phyloP scores from a whole-genome alignment of 2,888 invertebrate genomes.

The Adelphocoris suturalis region DNA sequence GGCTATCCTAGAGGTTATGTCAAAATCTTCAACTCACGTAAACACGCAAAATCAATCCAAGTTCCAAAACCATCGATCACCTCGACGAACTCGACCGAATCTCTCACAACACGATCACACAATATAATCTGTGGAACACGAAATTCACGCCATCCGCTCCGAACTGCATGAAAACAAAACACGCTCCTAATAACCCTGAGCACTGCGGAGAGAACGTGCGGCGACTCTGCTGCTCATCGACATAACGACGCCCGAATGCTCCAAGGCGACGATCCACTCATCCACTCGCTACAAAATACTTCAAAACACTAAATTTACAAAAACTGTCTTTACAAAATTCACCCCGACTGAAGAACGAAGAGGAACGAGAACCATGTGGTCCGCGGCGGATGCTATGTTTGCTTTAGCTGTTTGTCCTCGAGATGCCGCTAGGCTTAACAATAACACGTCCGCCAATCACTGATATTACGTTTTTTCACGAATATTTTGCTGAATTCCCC shows the following conservation, averaged over 20 bases:
- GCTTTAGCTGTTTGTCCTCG: not conserved
- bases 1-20: conserved; percentile 9
- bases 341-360: not conserved
- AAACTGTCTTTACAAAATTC: not conserved
- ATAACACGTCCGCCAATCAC: conserved; percentile 44
- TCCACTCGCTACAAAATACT: not conserved
- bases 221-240: not conserved
- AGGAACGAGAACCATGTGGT: conserved; percentile 59
- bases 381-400: conserved; percentile 51
- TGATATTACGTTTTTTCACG: not conserved
- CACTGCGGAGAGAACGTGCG: not conserved
- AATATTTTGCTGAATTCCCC: too few relatives aligned
- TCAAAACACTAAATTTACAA: not conserved
- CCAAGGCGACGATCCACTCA: not conserved
- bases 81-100: not conserved
- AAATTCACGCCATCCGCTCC: not conserved
- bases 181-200: not conserved
- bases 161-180: conserved; percentile 1
- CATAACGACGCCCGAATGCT: not conserved
- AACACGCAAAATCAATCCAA: not conserved
- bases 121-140: not conserved
- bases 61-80: not conserved
- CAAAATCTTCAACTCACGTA: not conserved
- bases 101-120: not conserved
- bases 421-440: conserved; percentile 66